Percentiles rank a stretch among this genome's conserved stretches.
Evolutionary conservation across 2,888 invertebrate species (phyloP).

Genomic region (Elmis aenea): DNA sequence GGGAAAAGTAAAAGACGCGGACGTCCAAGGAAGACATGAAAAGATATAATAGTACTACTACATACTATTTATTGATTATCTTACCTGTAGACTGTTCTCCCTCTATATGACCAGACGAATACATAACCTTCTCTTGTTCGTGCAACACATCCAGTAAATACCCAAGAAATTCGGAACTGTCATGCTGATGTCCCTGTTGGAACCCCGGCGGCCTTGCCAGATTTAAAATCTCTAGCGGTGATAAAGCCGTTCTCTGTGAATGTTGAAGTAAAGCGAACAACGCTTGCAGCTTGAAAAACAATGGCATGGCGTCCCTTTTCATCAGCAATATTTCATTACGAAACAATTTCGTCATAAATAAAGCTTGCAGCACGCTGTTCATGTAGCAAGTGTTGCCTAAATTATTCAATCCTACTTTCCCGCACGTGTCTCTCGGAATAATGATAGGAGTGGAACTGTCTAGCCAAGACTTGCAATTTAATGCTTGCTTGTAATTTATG

Average conservation of each 20-base stretch:
- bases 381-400: conserved; percentile 86
- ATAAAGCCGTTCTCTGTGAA: conserved; percentile 60
- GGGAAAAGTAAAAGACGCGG: too few species aligned
- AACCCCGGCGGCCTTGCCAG: conserved; percentile 75
- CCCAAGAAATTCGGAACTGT: conserved; percentile 82
- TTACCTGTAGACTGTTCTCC: too few species aligned
- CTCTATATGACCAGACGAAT: conserved; percentile 1
- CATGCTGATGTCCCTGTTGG: conserved; percentile 73
- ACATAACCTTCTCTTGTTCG: conserved; percentile 58
- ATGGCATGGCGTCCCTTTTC: conserved; percentile 52
- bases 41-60: too few species aligned
- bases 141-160: conserved; percentile 67
- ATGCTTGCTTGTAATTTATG: conserved; percentile 34
- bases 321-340: conserved; percentile 60
- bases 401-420: conserved; percentile 72
- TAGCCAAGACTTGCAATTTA: conserved; percentile 44
- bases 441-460: conserved; percentile 30
- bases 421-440: conserved; percentile 35
- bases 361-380: conserved; percentile 81
- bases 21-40: too few species aligned
- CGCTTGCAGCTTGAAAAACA: conserved; percentile 60
- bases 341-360: conserved; percentile 77
- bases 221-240: conserved; percentile 66
- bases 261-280: conserved; percentile 70
- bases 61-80: too few species aligned